Evolutionary conservation across 2,888 invertebrate genomes (phyloP).

Genomic region (Colletes collaris): DNA sequence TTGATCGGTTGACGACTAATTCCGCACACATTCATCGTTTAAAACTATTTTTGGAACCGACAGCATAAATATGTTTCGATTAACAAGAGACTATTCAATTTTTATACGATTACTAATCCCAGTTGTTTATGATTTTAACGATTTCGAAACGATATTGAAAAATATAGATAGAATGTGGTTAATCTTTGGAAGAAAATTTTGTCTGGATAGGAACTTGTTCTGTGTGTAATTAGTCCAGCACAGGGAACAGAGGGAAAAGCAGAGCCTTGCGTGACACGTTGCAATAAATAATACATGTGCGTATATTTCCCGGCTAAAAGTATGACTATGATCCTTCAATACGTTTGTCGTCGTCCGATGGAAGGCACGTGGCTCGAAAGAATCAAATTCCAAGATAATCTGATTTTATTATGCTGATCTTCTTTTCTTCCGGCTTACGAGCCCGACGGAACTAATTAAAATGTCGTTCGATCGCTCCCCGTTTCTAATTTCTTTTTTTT

Average conservation of each 20-base stretch:
- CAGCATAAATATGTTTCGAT: too few species aligned
- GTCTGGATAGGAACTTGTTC: too few species aligned
- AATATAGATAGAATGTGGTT: too few species aligned
- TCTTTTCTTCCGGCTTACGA: constrained; percentile 37
- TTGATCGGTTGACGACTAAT: too few species aligned
- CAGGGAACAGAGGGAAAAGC: not conserved
- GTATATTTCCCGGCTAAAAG: constrained; percentile 25
- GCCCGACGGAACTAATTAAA: constrained; percentile 20
- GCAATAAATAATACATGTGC: not conserved
- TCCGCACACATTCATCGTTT: too few species aligned
- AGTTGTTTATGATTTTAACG: too few species aligned
- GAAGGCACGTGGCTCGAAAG: constrained; percentile 27
- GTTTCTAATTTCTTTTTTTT: not conserved
- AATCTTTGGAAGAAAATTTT: too few species aligned
- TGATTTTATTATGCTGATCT: constrained; percentile 58
- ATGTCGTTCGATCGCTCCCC: not conserved
- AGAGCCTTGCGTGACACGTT: not conserved
- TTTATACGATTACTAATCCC: too few species aligned
- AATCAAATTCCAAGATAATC: constrained; percentile 58
- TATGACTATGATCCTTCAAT: constrained; percentile 45
- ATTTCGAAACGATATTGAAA: too few species aligned
- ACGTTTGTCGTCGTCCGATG: constrained; percentile 25
- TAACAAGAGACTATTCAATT: too few species aligned
- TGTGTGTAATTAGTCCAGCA: too few species aligned
- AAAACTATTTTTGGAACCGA: too few species aligned